These are phyloP conservation scores for Scelioninae gen. 2 DNA, from an alignment of 2,888 invertebrate species.

Conservation along the genomic window DNA sequence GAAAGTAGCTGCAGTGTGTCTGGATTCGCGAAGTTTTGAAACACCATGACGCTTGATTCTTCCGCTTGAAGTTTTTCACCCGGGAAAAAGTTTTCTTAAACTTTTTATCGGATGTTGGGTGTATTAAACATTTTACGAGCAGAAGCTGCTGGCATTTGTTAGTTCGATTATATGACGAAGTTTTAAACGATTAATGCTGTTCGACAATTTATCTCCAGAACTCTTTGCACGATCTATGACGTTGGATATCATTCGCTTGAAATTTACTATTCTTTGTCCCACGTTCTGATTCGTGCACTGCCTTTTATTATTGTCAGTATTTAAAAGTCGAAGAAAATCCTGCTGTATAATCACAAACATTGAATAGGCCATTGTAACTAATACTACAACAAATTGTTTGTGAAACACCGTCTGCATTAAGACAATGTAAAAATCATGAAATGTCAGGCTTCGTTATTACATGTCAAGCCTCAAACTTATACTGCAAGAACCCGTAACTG, in stretches of 20 bases:
- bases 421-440: no score
- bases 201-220: slow-evolving; percentile 52
- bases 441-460: no score
- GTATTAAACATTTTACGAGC: slow-evolving; percentile 58
- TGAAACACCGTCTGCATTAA: no score
- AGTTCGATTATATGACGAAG: slow-evolving; percentile 57
- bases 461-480: no score
- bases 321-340: slow-evolving; percentile 11
- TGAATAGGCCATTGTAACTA: no score
- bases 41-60: slow-evolving; percentile 60
- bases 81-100: slow-evolving; percentile 53
- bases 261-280: slow-evolving; percentile 23
- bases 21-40: slow-evolving; percentile 54
- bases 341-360: no score
- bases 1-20: slow-evolving; percentile 52
- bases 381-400: no score
- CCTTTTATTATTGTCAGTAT: slow-evolving; percentile 4
- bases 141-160: slow-evolving; percentile 53
- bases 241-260: slow-evolving; percentile 14
- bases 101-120: slow-evolving; percentile 56
- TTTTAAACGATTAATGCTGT: slow-evolving; percentile 57
- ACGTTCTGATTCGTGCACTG: slow-evolving; percentile 4
- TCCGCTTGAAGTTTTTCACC: slow-evolving; percentile 50
- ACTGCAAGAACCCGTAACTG: no score
- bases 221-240: slow-evolving; percentile 37